Evolutionary conservation across 2,888 invertebrate genomes (phyloP), one percentile per base, ranked within the genome.

Genomic region (Apamea anceps): DNA sequence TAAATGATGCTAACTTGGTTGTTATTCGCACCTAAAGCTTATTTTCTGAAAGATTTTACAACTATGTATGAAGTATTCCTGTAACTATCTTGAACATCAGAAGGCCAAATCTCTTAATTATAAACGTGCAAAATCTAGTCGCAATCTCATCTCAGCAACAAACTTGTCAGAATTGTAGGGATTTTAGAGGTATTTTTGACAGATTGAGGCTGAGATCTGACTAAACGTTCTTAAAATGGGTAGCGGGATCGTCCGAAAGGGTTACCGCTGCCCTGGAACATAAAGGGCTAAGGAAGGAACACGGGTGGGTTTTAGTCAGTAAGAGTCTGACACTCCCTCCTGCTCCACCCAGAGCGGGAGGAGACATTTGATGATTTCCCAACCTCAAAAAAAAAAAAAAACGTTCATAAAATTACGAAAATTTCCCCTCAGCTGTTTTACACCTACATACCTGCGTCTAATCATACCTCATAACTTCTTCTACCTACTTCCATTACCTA

Each of bases 1-100:
- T 72, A 62, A 54, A 72, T 67, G 15, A 21, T 37, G 3, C 25
- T 65, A 25, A 82, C 28, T 51, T 57, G 13, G 51, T 62, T 67
- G 32, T 32, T 45, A 48, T n/a, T 18, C 37, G 12, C 18, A 62
- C 12, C 37, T 21, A 13, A 37, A n/a, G n/a, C 7, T 62, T 62
- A 25, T n/a, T 72, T 60, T 72, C 18, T 62, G 15, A n/a, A 37
- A 37, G 71, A 18, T 12, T 12, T 28, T 28, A 28, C 6, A 21
- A 45, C 6, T 45, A 48, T 3, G 2, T 28, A 25, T 18, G 32
- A 32, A 25, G 2, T 15, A 0, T 57, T 12, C 6, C 6, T 37
- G 7, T 28, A 48, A 74, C 18, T 32, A 25, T 12, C 1, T 60
- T 18, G 13, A 42, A 74, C 12, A n/a, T 45, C 8, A 54, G 21